Base-by-base conservation (phyloP, 2,888 invertebrate species). In the Vesta saturnalis region DNA sequence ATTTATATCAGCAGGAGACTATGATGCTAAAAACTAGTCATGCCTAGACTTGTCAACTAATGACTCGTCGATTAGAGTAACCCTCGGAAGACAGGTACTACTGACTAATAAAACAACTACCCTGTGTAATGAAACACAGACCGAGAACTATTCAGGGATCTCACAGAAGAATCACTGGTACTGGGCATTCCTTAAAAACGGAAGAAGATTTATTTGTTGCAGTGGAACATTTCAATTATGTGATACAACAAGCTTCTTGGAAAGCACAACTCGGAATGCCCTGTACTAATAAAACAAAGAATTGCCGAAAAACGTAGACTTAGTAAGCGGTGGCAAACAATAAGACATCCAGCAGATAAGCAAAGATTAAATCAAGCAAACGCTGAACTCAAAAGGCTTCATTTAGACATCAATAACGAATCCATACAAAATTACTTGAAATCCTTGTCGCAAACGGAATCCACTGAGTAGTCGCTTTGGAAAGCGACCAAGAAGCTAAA, bases 331-430 rank as follows among this genome's bases (percentile, higher is more conserved):
- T 35, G 30, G 10, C 56, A 56, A 58, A 43, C 43, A 58, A 6
- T 16, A 58, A 12, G n/a, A 43, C n/a, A n/a, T n/a, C 43, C 43
- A 6, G 43, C 39, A 6, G 4, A 46, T 35, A 58, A 58, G 19
- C 18, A 39, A 58, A 58, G 43, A n/a, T 19, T 58, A 14, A 58
- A n/a, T 43, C 39, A 58, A 58, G 19, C n/a, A n/a, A n/a, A n/a
- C n/a, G n/a, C n/a, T n/a, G 58, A 39, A n/a, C 43, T 19, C 16
- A 46, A 56, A 43, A 39, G 21, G n/a, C n/a, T n/a, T n/a, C n/a
- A n/a, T 21, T 58, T 43, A 58, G 39, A 18, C 1, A 58, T 1
- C 43, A 58, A 58, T 18, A 58, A 43, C 2, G 43, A n/a, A 58
- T 21, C 58, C 15, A 58, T 58, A 39, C 12, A 18, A 12, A 19